Evolutionary conservation across 2,888 invertebrate species (phyloP).

Genomic region (Cyclophora punctaria): DNA sequence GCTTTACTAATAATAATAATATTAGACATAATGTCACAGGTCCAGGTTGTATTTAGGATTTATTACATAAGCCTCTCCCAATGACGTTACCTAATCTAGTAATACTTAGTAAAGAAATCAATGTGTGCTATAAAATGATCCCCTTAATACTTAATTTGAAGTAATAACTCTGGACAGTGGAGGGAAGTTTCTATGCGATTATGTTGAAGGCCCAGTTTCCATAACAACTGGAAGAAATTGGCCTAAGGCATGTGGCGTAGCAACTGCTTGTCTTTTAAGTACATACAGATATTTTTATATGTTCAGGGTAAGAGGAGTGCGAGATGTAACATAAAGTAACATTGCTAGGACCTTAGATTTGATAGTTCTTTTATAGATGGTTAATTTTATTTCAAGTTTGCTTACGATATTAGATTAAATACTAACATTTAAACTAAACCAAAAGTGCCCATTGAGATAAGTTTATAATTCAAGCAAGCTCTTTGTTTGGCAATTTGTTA

Average conservation of each 20-base stretch:
- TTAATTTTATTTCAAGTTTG: constrained; percentile 68
- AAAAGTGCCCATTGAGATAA: constrained; percentile 77
- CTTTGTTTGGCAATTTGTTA: constrained; percentile 68
- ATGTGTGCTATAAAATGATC: constrained; percentile 63
- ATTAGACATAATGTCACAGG: constrained; percentile 59
- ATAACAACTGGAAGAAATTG: not conserved
- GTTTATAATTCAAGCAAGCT: constrained; percentile 67
- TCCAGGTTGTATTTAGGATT: constrained; percentile 69
- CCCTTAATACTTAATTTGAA: constrained; percentile 45
- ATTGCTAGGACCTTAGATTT: constrained; percentile 68
- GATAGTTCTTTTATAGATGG: constrained; percentile 69
- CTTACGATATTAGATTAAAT: constrained; percentile 70
- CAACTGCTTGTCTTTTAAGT: constrained; percentile 50
- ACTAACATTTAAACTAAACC: constrained; percentile 74
- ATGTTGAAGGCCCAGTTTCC: constrained; percentile 20
- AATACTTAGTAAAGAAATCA: constrained; percentile 52
- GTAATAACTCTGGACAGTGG: constrained; percentile 36
- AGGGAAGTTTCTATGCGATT: constrained; percentile 39
- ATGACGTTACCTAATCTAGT: constrained; percentile 64
- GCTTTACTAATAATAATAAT: constrained; percentile 54
- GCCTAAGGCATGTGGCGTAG: constrained; percentile 37
- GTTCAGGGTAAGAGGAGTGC: constrained; percentile 59
- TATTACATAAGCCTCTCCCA: constrained; percentile 52
- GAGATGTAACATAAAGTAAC: constrained; percentile 63
- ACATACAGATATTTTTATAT: constrained; percentile 74